phyloP scores from a whole-genome alignment of 1,140 invertebrate species.

The Calosoma granatense region DNA sequence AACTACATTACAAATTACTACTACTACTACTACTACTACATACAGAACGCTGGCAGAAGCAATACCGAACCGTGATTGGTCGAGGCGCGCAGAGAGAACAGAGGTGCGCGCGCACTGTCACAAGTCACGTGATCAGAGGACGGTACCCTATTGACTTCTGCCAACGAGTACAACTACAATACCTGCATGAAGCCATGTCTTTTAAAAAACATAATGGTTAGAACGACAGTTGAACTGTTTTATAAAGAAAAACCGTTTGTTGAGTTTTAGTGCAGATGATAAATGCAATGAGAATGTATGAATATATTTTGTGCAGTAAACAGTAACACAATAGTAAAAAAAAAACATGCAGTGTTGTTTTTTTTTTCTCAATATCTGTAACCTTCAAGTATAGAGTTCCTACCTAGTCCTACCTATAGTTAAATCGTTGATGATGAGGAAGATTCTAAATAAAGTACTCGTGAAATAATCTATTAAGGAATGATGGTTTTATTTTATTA shows the following conservation, averaged over 20 bases:
- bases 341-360: too few species aligned
- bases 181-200: slow-evolving; percentile 2
- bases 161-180: not conserved
- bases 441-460: too few species aligned
- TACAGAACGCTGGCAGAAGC: not conserved
- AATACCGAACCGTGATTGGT: not conserved
- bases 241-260: slow-evolving; percentile 1
- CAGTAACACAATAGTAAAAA: slow-evolving; percentile 19
- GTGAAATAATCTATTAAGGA: too few species aligned
- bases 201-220: not conserved
- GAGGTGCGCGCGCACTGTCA: too few species aligned
- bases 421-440: too few species aligned
- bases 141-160: not conserved
- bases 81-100: too few species aligned
- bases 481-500: not conserved
- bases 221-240: not conserved
- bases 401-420: too few species aligned
- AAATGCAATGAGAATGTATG: slow-evolving; percentile 31
- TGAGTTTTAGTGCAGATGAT: not conserved
- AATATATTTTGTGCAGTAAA: slow-evolving; percentile 36
- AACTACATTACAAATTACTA: too few species aligned
- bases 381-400: too few species aligned
- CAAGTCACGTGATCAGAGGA: too few species aligned
- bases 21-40: too few species aligned
- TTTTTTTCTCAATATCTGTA: too few species aligned